Percentiles rank a stretch among this genome's conserved stretches.
These are phyloP conservation scores for Anseranas semipalmata DNA, from an alignment of 2,113 vertebrate species.

Conservation along the genomic window DNA sequence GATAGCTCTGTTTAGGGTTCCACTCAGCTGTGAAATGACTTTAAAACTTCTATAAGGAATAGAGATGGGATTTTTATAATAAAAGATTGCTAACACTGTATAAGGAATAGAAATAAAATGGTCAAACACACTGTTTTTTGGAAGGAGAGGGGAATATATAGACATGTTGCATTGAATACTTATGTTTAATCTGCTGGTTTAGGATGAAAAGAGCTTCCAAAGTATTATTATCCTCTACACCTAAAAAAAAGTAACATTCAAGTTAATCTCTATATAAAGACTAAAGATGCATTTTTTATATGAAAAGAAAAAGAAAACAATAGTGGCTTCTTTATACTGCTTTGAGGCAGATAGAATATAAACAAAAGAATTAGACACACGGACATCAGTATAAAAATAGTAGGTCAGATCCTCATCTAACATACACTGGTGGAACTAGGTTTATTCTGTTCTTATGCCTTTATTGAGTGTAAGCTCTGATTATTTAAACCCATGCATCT, in stretches of 20 bases:
- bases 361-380: background rate
- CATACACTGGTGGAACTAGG: accelerated
- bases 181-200: conserved; percentile 58
- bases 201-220: conserved; percentile 7
- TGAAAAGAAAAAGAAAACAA: background rate
- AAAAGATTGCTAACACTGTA: conserved; percentile 70
- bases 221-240: conserved; percentile 45
- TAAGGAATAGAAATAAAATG: conserved; percentile 68
- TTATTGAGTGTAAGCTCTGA: background rate
- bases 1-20: conserved; percentile 83
- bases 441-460: background rate
- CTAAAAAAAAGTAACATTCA: conserved; percentile 16
- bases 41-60: conserved; percentile 82
- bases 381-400: background rate
- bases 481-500: background rate
- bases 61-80: conserved; percentile 74
- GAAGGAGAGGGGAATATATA: conserved; percentile 36
- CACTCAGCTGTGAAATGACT: conserved; percentile 85
- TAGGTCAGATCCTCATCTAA: background rate
- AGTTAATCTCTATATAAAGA: background rate
- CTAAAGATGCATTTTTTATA: background rate
- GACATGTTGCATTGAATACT: conserved; percentile 9
- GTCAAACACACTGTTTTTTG: conserved; percentile 56
- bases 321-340: too few relatives aligned
- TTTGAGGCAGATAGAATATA: background rate